These are phyloP conservation scores for Cerastis leucographa DNA, from an alignment of 2,888 invertebrate genomes.

Conservation along the genomic window DNA sequence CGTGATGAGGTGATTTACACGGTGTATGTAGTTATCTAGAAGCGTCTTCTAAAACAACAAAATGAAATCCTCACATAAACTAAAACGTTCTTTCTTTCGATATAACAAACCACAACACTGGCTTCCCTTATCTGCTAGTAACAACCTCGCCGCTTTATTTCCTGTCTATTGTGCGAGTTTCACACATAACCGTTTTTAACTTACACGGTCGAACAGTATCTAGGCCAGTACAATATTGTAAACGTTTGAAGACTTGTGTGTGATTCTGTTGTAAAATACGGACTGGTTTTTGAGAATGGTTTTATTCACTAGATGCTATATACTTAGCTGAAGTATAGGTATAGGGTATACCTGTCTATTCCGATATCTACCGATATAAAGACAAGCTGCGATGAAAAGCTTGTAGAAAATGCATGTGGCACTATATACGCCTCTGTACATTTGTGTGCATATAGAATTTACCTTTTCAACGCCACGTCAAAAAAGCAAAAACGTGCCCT, in stretches of 20 bases:
- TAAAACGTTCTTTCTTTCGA: neutral
- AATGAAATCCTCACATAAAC: neutral
- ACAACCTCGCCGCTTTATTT: slow-evolving; percentile 52
- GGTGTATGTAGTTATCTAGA: too few relatives aligned
- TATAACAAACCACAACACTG: neutral
- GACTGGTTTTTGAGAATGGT: neutral
- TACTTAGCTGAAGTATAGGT: too few relatives aligned
- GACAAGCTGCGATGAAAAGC: too few relatives aligned
- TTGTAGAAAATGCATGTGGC: too few relatives aligned
- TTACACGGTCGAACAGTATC: slow-evolving; percentile 51
- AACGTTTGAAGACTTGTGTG: slow-evolving; percentile 27
- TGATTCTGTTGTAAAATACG: slow-evolving; percentile 1
- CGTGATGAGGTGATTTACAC: too few relatives aligned
- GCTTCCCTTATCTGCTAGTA: slow-evolving; percentile 25
- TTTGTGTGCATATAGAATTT: too few relatives aligned
- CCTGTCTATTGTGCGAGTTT: slow-evolving; percentile 54
- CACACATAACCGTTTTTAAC: slow-evolving; percentile 58
- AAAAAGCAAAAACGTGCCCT: too few relatives aligned
- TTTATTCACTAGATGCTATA: too few relatives aligned
- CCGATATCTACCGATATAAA: too few relatives aligned
- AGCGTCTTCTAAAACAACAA: neutral
- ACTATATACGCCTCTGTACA: too few relatives aligned
- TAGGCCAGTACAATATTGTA: slow-evolving; percentile 49
- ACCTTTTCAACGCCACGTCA: too few relatives aligned
- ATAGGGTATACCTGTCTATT: too few relatives aligned